phyloP scores from a whole-genome alignment of 2,113 vertebrate genomes.

The Glareola pratincola region DNA sequence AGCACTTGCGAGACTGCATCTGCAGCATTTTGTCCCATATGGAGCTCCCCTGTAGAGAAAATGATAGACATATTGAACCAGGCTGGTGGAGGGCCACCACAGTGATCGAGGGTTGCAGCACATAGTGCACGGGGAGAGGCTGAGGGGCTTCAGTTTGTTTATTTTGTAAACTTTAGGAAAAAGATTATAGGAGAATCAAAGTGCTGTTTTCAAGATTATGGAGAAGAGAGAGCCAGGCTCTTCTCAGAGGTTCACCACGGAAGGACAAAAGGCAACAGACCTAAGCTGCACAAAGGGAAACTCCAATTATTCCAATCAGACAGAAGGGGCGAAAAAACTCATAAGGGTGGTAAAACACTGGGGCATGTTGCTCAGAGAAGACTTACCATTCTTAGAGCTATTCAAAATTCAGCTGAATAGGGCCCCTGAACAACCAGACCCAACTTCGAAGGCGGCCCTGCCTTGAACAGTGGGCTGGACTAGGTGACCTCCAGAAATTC shows the following conservation, averaged over 20 bases:
- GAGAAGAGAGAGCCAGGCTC: background rate
- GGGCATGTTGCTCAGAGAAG: background rate
- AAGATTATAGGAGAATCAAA: background rate
- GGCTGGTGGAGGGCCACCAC: background rate
- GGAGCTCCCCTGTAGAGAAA: background rate
- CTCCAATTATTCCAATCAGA: background rate
- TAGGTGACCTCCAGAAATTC: background rate
- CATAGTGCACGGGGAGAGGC: accelerated
- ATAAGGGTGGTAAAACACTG: background rate
- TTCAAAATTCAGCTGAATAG: background rate
- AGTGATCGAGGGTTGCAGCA: background rate
- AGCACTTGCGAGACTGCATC: background rate
- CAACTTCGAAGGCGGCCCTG: background rate
- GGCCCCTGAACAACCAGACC: background rate
- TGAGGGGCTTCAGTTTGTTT: background rate
- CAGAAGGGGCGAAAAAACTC: background rate
- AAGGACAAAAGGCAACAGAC: background rate
- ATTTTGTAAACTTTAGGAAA: background rate
- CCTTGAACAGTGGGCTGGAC: background rate
- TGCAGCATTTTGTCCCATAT: background rate
- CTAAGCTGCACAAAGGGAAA: background rate
- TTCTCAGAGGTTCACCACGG: background rate
- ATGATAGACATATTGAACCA: background rate
- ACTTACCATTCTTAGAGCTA: background rate
- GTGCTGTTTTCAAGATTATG: background rate